phyloP scores from a whole-genome alignment of 2,888 invertebrate genomes.

The Pachymerium ferrugineum region DNA sequence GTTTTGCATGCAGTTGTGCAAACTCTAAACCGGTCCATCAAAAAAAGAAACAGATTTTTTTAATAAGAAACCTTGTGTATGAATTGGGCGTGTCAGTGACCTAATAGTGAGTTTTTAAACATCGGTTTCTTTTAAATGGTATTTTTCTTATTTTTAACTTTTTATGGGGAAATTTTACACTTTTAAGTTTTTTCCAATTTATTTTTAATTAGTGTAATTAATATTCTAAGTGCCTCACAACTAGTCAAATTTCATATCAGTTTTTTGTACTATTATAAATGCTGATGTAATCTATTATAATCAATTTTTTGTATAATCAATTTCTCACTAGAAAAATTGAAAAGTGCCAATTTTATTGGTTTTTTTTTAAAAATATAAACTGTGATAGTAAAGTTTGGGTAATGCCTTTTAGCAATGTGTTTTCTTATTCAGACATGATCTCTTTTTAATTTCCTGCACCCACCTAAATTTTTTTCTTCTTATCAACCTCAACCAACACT shows the following conservation, averaged over 20 bases:
- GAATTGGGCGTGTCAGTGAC: not conserved
- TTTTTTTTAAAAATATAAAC: too few relatives aligned
- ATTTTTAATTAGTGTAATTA: too few relatives aligned
- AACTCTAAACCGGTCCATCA: not conserved
- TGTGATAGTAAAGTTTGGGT: too few relatives aligned
- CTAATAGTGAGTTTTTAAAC: conserved; percentile 8
- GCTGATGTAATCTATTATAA: too few relatives aligned
- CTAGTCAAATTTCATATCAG: not conserved
- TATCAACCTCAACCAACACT: not conserved
- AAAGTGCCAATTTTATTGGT: too few relatives aligned
- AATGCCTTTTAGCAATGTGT: too few relatives aligned
- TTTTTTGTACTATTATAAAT: not conserved
- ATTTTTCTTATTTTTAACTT: not conserved
- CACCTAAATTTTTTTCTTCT: not conserved
- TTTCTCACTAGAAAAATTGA: too few relatives aligned
- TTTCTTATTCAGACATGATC: too few relatives aligned
- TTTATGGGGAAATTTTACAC: not conserved
- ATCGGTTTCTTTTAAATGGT: not conserved
- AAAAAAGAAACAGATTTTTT: not conserved
- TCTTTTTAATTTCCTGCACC: not conserved
- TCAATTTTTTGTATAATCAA: not conserved
- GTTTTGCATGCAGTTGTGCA: conserved; percentile 1
- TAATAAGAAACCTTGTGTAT: not conserved
- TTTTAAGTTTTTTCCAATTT: not conserved
- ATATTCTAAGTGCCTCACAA: not conserved